Conservation (phyloP, 2,113 vertebrate genomes). For the Oplegnathus fasciatus region DNA sequence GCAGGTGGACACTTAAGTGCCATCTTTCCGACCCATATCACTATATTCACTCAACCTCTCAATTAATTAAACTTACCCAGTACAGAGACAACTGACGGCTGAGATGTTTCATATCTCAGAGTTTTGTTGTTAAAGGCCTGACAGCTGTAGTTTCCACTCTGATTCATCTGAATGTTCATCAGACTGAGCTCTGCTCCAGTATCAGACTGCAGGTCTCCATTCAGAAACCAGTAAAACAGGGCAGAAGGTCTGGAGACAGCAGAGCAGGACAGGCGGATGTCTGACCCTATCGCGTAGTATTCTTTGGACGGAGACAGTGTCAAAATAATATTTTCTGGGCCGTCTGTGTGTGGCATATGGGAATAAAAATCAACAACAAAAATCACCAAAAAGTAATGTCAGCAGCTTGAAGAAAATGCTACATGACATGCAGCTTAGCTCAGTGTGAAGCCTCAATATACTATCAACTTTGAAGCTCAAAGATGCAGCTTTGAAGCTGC, state of each 20-base stretch:
- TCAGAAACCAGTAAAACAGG: slow-evolving; percentile 62
- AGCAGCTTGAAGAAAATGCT: not conserved
- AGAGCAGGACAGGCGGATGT: too few species aligned
- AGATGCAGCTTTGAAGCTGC: too few species aligned
- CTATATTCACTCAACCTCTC: too few species aligned
- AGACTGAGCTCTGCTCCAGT: slow-evolving; percentile 54
- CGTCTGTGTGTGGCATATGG: not conserved
- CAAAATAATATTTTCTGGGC: not conserved
- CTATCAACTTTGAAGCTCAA: not conserved
- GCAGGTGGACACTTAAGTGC: too few species aligned
- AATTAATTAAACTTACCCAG: slow-evolving; percentile 54
- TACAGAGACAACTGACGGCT: slow-evolving; percentile 36
- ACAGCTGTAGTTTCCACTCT: slow-evolving; percentile 77
- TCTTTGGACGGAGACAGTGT: too few species aligned
- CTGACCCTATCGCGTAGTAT: too few species aligned
- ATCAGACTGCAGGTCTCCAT: slow-evolving; percentile 32
- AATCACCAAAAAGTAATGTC: too few species aligned
- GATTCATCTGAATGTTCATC: slow-evolving; percentile 48
- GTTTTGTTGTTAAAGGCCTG: slow-evolving; percentile 67
- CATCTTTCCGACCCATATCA: too few species aligned
- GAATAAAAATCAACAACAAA: not conserved
- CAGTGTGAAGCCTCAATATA: not conserved
- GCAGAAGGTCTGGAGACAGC: slow-evolving; percentile 9
- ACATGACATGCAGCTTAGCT: not conserved
- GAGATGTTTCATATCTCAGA: slow-evolving; percentile 56